Evolutionary conservation across 2,113 vertebrate species (phyloP), one percentile per base, ranked within the genome.

Genomic region (Pluvialis apricaria): DNA sequence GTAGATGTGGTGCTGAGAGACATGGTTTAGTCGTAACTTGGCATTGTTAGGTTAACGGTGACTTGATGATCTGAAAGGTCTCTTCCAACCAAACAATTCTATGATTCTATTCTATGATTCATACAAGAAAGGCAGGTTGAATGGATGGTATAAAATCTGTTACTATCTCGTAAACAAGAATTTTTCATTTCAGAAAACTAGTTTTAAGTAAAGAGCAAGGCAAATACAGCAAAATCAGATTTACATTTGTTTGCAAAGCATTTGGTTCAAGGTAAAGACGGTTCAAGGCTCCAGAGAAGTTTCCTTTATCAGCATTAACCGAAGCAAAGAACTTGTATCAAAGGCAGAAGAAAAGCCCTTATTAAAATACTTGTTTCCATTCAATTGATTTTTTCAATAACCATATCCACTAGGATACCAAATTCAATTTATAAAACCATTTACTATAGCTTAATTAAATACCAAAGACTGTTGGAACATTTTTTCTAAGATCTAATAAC

Each of bases 371-470:
- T 75, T 73, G 11, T 86, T 95, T 90, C 44, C 36, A 60, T 92
- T 81, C 32, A 88, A 83, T 6, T 83, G 58, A 75, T 78, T 96
- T 96, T 92, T 96, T 70, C n/a, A 88, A 78, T 83, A 95, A 78
- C 12, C 42, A 44, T 44, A 78, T 75, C 76, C 29, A 80, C 10
- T 75, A 47, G 60, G 85, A 92, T 51, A 55, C 6, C 73, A 93
- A 92, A 86, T 81, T 90, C 21, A 92, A 78, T 94, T 88, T 93
- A 75, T 38, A 88, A 96, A 86, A 42, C 38, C 17, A 62, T 94
- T 90, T 90, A 70, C 45, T 92, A 8, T 58, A 64, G 58, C 51
- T 94, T 95, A 95, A 94, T 94, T 88, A 92, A 96, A 90, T 92
- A 90, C 7, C 8, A 58, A 71, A 91, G 75, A 49, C 32, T 0